Conservation (phyloP, 1,140 invertebrate genomes). For the Pogonognathellus flavescens region DNA sequence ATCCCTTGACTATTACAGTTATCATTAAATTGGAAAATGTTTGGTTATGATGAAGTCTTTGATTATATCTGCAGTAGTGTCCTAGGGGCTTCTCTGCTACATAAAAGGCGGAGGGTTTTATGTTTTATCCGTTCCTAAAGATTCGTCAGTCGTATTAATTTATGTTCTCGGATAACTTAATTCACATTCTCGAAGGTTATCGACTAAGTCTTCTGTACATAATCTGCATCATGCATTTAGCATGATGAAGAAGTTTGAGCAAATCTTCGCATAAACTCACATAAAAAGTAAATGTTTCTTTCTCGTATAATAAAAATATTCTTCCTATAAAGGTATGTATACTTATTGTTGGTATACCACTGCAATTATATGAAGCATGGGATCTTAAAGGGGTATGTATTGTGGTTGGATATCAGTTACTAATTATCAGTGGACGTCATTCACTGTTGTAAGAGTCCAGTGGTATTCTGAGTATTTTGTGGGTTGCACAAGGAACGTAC, state of each 20-base stretch:
- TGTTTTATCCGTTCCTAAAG: conserved; percentile 8
- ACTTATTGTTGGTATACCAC: too few species aligned
- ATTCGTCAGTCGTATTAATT: conserved; percentile 17
- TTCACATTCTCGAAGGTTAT: conserved; percentile 15
- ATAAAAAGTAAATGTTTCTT: too few species aligned
- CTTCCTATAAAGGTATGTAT: too few species aligned
- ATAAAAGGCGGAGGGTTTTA: neutral
- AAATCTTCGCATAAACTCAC: neutral
- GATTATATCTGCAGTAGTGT: conserved; percentile 11
- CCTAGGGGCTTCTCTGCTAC: conserved; percentile 3
- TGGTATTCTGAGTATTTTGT: too few species aligned
- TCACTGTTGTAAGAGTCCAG: too few species aligned
- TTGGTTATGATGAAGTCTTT: conserved; percentile 22
- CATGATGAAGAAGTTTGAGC: neutral
- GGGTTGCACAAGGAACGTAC: too few species aligned
- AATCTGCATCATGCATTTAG: neutral
- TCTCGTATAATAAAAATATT: too few species aligned
- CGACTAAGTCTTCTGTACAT: neutral
- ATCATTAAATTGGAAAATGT: conserved; percentile 48
- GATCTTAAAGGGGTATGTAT: too few species aligned
- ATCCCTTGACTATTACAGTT: neutral
- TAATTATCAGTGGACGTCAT: too few species aligned
- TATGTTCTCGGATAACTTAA: conserved; percentile 35
- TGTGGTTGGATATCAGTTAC: too few species aligned
- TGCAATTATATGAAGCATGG: too few species aligned